A percentile compares a stretch with the other conserved stretches of the same genome.
Evolutionary conservation across 1,140 invertebrate species (phyloP).

Genomic region (Hestina assimilis): DNA sequence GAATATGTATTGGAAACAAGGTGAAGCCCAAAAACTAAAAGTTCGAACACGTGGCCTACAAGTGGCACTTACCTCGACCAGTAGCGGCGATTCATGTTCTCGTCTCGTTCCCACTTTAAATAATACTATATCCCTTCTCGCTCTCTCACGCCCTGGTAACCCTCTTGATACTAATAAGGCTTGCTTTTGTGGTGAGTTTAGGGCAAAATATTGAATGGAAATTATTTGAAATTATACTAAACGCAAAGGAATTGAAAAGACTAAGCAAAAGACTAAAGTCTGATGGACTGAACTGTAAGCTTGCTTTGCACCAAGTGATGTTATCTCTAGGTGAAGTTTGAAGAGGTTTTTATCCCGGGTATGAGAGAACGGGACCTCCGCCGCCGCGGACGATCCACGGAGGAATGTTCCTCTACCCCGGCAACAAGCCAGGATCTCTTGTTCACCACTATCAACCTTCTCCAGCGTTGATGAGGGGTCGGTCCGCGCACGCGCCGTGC

Average conservation of each 20-base stretch:
- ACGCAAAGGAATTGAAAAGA: background rate
- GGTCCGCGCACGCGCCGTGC: conserved; percentile 60
- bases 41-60: conserved; percentile 63
- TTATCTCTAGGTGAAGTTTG: conserved; percentile 25
- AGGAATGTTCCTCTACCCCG: conserved; percentile 63
- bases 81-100: conserved; percentile 56
- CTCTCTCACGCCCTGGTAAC: conserved; percentile 68
- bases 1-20: conserved; percentile 26
- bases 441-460: conserved; percentile 60
- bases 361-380: conserved; percentile 73
- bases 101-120: conserved; percentile 75
- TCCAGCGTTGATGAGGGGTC: conserved; percentile 63
- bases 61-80: conserved; percentile 67
- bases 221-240: background rate
- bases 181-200: conserved; percentile 8
- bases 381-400: conserved; percentile 65
- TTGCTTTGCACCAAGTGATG: conserved; percentile 24
- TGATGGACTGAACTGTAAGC: conserved; percentile 22
- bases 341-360: conserved; percentile 39
- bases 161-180: conserved; percentile 19
- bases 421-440: conserved; percentile 64
- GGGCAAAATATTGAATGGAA: conserved; percentile 2
- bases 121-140: conserved; percentile 56
- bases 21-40: conserved; percentile 49
- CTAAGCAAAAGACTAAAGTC: conserved; percentile 1